Evolutionary conservation across 2,113 vertebrate species (phyloP), one percentile per base, ranked within the genome.

Genomic region (Taurulus bubalis): DNA sequence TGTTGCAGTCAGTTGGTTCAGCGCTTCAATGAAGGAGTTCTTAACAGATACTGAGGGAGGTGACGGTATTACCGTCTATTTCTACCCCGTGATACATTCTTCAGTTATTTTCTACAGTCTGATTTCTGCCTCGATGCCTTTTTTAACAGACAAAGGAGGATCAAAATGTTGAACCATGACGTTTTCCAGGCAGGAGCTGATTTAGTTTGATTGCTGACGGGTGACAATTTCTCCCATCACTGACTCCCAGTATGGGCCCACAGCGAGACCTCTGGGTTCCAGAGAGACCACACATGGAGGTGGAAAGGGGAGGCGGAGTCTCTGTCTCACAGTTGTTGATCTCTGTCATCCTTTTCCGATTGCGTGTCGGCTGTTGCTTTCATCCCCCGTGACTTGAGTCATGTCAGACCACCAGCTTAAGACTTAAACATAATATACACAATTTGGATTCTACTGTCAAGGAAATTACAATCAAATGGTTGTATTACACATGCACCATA

Each of bases 151-250:
- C n/a, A 59, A 20, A 36, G 58, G 53, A 70, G 66, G 63, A 77
- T 82, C 51, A 78, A 64, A 84, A 72, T 11, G 20, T 67, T 36
- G 67, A 69, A 74, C 65, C 1, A 0, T 79, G 71, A 72, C 18
- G 22, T 72, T 84, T 83, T 80, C 75, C 65, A 70, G 77, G 32
- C 86, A 71, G 65, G 45, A 59, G 64, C 72, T 71, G 76, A 82
- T 83, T 90, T 84, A 42, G 47, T 89, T 85, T 85, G 81, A 90
- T 80, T 77, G 69, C 83, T 82, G 80, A 80, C 6, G 64, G 73
- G 73, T 78, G 85, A 88, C 85, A 71, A 91, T 93, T 92, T 90
- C 72, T 84, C 85, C 59, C 84, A 88, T 82, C 85, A 68, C 77
- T 86, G 91, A 84, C 49, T 90, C 87, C 51, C 75, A 64, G 77